Percentiles rank a stretch among this genome's conserved stretches.
phyloP scores from a whole-genome alignment of 2,888 invertebrate genomes.

The Escarpia spicata region DNA sequence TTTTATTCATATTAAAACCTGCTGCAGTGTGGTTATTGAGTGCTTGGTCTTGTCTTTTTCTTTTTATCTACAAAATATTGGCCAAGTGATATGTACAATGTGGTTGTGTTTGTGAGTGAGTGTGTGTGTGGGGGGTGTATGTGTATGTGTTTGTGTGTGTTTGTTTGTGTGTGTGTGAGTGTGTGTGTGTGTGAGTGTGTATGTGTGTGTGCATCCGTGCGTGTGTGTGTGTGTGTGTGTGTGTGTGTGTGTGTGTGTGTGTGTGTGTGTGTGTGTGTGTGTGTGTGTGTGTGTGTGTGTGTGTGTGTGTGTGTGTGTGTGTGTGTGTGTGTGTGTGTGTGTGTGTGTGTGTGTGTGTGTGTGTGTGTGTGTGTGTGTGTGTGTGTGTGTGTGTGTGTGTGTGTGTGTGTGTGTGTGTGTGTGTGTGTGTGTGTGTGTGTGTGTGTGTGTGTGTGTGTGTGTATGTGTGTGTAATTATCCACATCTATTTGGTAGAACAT shows the following conservation, averaged over 20 bases:
- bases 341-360: conserved; percentile 1
- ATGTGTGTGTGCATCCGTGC: not conserved
- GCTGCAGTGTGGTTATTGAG: no score
- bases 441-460: conserved; percentile 1
- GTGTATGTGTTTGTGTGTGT: no score
- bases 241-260: not conserved
- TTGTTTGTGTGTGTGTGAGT: no score
- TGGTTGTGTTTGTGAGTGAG: no score
- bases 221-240: not conserved
- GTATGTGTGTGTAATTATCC: not conserved
- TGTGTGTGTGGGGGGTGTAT: no score
- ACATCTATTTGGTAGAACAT: no score
- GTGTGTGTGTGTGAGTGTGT: no score
- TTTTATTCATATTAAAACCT: no score
- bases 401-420: conserved; percentile 1
- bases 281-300: not conserved
- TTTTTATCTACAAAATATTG: no score
- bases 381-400: conserved; percentile 1
- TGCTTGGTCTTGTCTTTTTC: no score
- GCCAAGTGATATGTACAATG: no score
- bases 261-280: not conserved
- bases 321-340: conserved; percentile 1
- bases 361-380: not conserved
- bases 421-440: conserved; percentile 1
- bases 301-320: conserved; percentile 1